These are phyloP conservation scores for Mormoops blainvillei DNA, from an alignment of 2,113 vertebrate genomes.

Conservation along the genomic window DNA sequence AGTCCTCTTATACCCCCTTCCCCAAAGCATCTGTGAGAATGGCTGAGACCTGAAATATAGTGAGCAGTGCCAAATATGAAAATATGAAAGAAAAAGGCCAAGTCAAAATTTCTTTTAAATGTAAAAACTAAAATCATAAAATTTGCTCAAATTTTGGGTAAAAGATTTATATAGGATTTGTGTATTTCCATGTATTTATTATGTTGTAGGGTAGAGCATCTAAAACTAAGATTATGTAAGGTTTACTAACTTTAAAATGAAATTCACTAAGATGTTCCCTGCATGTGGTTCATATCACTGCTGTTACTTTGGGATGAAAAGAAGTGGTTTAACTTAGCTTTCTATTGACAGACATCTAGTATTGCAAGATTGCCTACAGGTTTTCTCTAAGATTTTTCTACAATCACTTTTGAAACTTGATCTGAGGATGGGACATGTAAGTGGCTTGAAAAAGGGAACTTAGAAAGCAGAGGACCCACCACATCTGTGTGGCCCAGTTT, in stretches of 20 bases:
- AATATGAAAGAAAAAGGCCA: background rate
- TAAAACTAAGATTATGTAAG: background rate
- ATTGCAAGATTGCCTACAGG: background rate
- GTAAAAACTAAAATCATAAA: background rate
- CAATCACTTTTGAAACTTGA: background rate
- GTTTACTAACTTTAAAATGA: background rate
- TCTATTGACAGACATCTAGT: background rate
- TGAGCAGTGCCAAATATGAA: background rate
- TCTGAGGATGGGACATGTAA: background rate
- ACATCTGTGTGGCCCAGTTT: fast-evolving
- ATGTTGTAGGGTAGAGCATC: background rate
- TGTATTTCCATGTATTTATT: background rate
- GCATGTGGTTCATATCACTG: background rate
- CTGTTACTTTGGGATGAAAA: background rate
- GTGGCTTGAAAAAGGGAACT: background rate
- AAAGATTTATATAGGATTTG: background rate
- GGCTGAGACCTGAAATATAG: background rate
- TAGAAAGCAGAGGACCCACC: background rate
- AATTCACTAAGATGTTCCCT: background rate
- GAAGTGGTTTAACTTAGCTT: background rate
- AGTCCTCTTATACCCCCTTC: no score
- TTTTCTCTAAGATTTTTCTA: background rate
- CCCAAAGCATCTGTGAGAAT: background rate
- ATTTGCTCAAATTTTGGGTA: background rate
- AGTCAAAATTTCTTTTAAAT: background rate